Conservation (phyloP, 1,140 invertebrate species). For the Phthorimaea operculella region DNA sequence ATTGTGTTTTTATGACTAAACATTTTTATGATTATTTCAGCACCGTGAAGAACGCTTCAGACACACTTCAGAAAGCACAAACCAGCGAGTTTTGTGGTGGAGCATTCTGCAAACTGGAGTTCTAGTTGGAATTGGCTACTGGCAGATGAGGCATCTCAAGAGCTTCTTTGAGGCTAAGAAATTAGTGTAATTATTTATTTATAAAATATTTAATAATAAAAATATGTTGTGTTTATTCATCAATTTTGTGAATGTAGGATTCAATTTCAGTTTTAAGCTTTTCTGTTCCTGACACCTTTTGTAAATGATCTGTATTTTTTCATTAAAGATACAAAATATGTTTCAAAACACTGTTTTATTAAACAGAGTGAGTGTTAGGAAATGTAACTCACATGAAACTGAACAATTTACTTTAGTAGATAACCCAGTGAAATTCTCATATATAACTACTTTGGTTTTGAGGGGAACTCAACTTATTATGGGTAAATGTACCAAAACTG, state of each 20-base stretch:
- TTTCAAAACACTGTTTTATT: constrained; percentile 1
- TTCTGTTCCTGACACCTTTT: constrained; percentile 9
- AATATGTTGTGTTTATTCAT: background rate
- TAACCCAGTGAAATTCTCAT: no score
- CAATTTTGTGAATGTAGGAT: no score
- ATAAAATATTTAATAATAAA: background rate
- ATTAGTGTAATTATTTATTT: constrained; percentile 79
- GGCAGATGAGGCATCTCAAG: constrained; percentile 99
- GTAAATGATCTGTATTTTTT: constrained; percentile 42
- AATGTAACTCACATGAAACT: no score
- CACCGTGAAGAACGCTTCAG: constrained; percentile 98
- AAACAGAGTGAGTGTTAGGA: no score
- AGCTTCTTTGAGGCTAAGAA: constrained; percentile 99
- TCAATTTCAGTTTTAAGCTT: no score
- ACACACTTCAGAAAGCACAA: constrained; percentile 97
- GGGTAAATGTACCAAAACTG: no score
- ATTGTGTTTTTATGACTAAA: no score
- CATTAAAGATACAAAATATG: constrained; percentile 12
- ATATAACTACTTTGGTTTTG: no score
- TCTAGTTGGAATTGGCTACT: constrained; percentile 92
- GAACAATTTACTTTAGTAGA: no score
- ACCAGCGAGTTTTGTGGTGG: constrained; percentile 98
- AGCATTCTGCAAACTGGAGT: constrained; percentile 93
- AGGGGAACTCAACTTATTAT: no score
- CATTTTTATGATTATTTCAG: no score